Evolutionary conservation across 2,888 invertebrate species (phyloP).

Genomic region (Onchidella celtica): DNA sequence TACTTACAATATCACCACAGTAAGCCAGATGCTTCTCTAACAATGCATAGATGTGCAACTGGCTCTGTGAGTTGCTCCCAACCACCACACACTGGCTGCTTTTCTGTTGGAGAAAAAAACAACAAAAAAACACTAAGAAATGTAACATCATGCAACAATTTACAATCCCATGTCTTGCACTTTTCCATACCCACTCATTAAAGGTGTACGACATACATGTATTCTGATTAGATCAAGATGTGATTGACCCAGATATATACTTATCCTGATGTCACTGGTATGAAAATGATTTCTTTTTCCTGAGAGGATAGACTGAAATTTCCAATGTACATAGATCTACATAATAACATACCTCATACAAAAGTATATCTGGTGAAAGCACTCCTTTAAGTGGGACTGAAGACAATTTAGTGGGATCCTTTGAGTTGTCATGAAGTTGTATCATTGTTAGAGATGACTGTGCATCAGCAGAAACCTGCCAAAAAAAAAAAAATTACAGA

Average conservation of each 20-base stretch:
- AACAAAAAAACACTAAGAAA: background rate
- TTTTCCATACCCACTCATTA: no score
- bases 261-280: background rate
- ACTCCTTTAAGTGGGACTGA: conserved; percentile 60
- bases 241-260: background rate
- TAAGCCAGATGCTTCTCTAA: conserved; percentile 57
- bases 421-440: conserved; percentile 34
- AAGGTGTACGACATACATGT: no score
- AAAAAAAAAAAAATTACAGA: background rate
- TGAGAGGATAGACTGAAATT: no score
- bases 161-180: no score
- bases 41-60: conserved; percentile 67
- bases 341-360: conserved; percentile 67
- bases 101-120: conserved; percentile 50
- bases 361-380: conserved; percentile 68
- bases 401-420: conserved; percentile 58
- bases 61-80: conserved; percentile 71
- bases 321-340: no score
- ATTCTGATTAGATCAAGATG: no score
- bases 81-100: conserved; percentile 61
- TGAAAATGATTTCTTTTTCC: background rate
- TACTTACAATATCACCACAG: conserved; percentile 69
- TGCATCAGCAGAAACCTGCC: conserved; percentile 14
- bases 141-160: no score
- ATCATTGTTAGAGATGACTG: conserved; percentile 35